phyloP scores from a whole-genome alignment of 1,140 invertebrate species.

The Sycophaga agraensis region DNA sequence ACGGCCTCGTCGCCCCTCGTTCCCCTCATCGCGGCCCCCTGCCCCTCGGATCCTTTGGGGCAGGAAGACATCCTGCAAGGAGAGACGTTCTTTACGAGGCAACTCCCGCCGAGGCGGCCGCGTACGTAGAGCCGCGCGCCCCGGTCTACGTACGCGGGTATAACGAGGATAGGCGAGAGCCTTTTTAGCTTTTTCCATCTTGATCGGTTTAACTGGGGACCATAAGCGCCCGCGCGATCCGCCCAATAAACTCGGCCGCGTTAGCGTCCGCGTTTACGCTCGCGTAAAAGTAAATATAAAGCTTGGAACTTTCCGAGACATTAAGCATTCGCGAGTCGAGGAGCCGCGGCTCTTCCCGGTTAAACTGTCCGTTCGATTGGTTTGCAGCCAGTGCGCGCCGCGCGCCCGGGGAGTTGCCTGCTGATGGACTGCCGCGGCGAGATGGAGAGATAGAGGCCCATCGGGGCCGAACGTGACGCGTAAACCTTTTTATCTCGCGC shows the following conservation, averaged over 20 bases:
- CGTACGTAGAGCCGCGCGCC: no score
- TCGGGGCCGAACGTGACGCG: neutral
- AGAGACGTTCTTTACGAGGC: slow-evolving; percentile 49
- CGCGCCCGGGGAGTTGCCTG: no score
- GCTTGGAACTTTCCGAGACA: slow-evolving; percentile 49
- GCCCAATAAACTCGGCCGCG: slow-evolving; percentile 49
- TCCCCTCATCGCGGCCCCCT: neutral
- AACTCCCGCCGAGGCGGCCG: no score
- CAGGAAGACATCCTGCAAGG: neutral
- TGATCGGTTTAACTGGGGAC: slow-evolving; percentile 52
- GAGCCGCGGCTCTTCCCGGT: neutral
- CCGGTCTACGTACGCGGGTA: no score
- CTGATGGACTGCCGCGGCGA: slow-evolving; percentile 1
- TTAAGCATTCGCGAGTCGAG: slow-evolving; percentile 37
- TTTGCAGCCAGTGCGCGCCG: neutral
- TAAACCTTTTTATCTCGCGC: slow-evolving; percentile 15
- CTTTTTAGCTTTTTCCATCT: slow-evolving; percentile 54
- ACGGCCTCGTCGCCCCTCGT: slow-evolving; percentile 29
- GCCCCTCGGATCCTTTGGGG: slow-evolving; percentile 10
- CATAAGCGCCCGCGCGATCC: slow-evolving; percentile 33
- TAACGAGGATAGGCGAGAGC: slow-evolving; percentile 47
- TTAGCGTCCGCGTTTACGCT: slow-evolving; percentile 50
- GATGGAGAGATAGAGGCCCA: neutral
- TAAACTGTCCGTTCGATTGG: slow-evolving; percentile 28
- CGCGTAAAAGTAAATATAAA: slow-evolving; percentile 57